These are phyloP conservation scores for Burhinus bistriatus DNA, from an alignment of 2,113 vertebrate species.

Conservation along the genomic window DNA sequence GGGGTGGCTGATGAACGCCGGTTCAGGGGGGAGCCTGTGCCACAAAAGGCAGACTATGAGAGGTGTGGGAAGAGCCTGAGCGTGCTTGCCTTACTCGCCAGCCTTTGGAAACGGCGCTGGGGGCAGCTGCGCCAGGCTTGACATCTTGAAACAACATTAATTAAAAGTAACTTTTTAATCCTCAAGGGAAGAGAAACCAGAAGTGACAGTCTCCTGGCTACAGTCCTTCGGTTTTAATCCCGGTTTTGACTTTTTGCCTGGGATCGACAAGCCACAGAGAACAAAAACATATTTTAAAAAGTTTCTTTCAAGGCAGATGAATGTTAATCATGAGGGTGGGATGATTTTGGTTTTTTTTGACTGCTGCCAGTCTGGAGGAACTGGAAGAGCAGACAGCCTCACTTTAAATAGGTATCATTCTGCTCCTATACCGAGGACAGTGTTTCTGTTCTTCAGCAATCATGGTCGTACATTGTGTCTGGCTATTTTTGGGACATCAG, in stretches of 20 bases:
- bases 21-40: not conserved
- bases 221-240: conserved; percentile 16
- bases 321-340: conserved; percentile 20
- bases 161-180: conserved; percentile 44
- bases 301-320: conserved; percentile 32
- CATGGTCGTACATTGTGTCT: not conserved
- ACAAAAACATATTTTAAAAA: conserved; percentile 45
- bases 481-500: not conserved
- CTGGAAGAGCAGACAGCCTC: not conserved
- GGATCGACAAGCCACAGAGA: conserved; percentile 19
- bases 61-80: not conserved
- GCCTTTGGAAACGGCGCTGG: not conserved
- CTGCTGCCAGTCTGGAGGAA: not conserved
- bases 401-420: not conserved
- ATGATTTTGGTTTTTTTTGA: not conserved
- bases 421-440: not conserved
- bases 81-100: not conserved
- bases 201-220: conserved; percentile 45
- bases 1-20: rapidly evolving
- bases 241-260: conserved; percentile 47
- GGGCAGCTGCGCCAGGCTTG: not conserved
- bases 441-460: not conserved
- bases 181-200: conserved; percentile 30
- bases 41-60: not conserved
- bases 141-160: conserved; percentile 40